A percentile compares a stretch with the other conserved stretches of the same genome.
Evolutionary conservation across 2,797 vertebrate species (phyloP).

Genomic region (Crenuchus spilurus): DNA sequence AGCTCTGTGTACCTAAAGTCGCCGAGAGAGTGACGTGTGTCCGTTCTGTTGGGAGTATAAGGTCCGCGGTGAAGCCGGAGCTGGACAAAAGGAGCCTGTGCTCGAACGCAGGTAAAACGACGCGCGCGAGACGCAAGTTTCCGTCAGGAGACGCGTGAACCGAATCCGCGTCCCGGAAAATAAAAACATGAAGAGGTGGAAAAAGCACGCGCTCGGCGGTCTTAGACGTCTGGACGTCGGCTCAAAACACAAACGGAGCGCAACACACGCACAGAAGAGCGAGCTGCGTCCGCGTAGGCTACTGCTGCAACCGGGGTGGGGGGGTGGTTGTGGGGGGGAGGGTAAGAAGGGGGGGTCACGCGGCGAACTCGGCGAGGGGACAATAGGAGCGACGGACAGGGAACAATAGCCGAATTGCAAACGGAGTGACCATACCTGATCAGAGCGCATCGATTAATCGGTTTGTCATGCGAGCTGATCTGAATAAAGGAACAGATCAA

Average conservation of each 20-base stretch:
- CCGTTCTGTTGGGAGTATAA: neutral
- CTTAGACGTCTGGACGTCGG: neutral
- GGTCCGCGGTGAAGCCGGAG: neutral
- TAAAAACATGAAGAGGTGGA: too few relatives aligned
- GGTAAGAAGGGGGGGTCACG: slow-evolving; percentile 15
- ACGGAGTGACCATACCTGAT: slow-evolving; percentile 36
- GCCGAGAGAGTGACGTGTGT: neutral
- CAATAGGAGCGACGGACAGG: slow-evolving; percentile 41
- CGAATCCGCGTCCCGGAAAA: neutral
- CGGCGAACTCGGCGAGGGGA: slow-evolving; percentile 39
- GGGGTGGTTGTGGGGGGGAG: neutral
- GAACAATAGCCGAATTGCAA: slow-evolving; percentile 45
- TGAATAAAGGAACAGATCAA: neutral
- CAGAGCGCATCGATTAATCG: slow-evolving; percentile 15
- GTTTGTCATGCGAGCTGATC: slow-evolving; percentile 9
- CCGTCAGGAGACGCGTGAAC: neutral
- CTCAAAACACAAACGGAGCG: neutral
- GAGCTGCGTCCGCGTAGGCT: neutral
- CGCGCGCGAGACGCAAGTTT: neutral
- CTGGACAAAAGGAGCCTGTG: slow-evolving; percentile 14
- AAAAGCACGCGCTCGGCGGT: neutral
- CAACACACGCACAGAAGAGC: neutral
- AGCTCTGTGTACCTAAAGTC: too few relatives aligned
- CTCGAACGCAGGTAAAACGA: neutral
- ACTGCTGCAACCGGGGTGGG: neutral